phyloP scores from a whole-genome alignment of 2,113 vertebrate species.

The Nibea coibor region DNA sequence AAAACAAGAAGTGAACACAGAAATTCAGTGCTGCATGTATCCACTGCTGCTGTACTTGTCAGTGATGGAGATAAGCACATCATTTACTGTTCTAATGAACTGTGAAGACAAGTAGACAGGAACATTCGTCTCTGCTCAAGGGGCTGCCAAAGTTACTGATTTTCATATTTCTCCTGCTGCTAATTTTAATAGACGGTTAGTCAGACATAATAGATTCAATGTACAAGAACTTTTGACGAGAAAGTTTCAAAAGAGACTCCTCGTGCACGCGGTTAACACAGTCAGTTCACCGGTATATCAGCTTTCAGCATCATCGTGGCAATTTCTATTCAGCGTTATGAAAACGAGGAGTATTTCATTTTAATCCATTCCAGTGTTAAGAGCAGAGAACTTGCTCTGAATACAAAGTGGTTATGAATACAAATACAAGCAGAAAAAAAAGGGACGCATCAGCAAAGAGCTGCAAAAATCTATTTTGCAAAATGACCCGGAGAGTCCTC shows the following conservation, averaged over 20 bases:
- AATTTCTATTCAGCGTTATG: background rate
- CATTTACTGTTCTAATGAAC: conserved; percentile 24
- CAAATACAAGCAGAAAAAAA: background rate
- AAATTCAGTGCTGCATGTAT: background rate
- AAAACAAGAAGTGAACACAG: background rate
- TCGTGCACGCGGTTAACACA: background rate
- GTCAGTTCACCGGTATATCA: background rate
- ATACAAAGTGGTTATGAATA: conserved; percentile 8
- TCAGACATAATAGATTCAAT: background rate
- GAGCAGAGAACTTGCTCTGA: background rate
- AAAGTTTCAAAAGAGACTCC: background rate
- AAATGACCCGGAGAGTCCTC: conserved; percentile 1
- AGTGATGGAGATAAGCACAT: background rate
- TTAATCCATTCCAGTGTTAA: background rate
- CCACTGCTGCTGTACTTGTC: background rate
- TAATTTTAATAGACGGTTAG: conserved; percentile 19
- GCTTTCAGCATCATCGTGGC: background rate
- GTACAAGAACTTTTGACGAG: background rate
- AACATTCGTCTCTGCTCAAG: background rate
- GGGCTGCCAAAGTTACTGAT: background rate
- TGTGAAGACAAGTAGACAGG: conserved; percentile 1
- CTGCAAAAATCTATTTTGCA: background rate
- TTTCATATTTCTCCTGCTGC: background rate
- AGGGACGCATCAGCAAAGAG: background rate
- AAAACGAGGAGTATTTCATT: background rate